Conservation (phyloP, 2,113 vertebrate species). For the Oryzias celebensis region DNA sequence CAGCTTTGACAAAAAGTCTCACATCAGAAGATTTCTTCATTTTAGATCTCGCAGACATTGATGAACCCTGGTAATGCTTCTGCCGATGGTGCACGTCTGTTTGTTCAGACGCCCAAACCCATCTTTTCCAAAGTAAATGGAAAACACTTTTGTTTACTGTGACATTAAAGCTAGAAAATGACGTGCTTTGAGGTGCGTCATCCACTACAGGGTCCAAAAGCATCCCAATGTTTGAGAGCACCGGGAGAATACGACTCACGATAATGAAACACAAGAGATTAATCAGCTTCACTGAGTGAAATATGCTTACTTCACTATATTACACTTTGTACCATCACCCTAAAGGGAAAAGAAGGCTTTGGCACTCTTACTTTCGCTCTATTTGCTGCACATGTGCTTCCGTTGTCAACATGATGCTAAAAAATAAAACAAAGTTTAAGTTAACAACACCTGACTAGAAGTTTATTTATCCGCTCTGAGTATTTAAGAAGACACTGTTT, state of each 20-base stretch:
- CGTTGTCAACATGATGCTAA: no score
- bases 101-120: background rate
- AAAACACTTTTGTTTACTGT: background rate
- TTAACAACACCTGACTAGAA: no score
- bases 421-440: no score
- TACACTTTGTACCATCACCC: background rate
- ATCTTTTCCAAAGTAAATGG: background rate
- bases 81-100: no score
- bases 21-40: background rate
- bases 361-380: background rate
- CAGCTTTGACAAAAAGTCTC: constrained; percentile 5
- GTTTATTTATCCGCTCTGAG: no score
- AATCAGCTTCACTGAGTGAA: constrained; percentile 54
- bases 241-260: constrained; percentile 20
- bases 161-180: constrained; percentile 14
- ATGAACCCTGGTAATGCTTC: no score
- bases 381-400: background rate
- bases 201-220: constrained; percentile 1
- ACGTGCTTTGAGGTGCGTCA: background rate
- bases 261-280: constrained; percentile 70
- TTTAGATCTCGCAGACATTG: constrained; percentile 1
- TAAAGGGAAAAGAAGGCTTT: background rate
- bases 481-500: no score
- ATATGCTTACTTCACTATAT: constrained; percentile 36
- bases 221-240: constrained; percentile 16